Base-by-base conservation (phyloP, 2,888 invertebrate genomes). In the Melanotus villosus region DNA sequence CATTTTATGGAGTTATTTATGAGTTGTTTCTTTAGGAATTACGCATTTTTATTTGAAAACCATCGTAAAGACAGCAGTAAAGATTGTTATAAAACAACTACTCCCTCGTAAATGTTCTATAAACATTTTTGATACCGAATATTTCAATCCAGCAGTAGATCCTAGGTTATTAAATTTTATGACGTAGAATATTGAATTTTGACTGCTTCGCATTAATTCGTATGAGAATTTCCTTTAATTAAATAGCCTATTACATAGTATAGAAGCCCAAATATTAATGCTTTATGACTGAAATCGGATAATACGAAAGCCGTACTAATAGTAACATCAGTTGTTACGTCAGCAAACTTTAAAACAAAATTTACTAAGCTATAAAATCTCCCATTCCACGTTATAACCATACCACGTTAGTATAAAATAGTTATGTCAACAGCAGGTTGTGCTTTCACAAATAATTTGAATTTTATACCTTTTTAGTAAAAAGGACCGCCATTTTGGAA, bases 81-180 rank as follows among this genome's bases (percentile, higher is more conserved):
- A 47, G 19, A 47, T 47, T 23, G 47, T 47, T 47, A 47, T 47
- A 47, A 47, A 47, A 47, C 47, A 47, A 47, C 47, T 47, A 47
- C 12, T 19, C 21, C 47, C 47, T 47, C 47, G 47, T 47, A 47
- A 47, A 47, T 47, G 47, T 23, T 47, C 47, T 47, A 47, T 23
- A 23, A 47, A 47, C 47, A 47, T 47, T 23, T 47, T 19, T 43
- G 18, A 47, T 23, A 23, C 23, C 23, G 23, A 23, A 47, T 47
- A 47, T 23, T 47, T 47, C 47, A 47, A 12, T 43, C 47, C 7
- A 47, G 23, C 47, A 47, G n/a, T 47, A 12, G 47, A 14, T 14
- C 2, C 9, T 26, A 0, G 26, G 23, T 5, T 47, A 47, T 47
- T 47, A 47, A 47, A 23, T 47, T 47, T 47, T 47, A 47, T 23